These are phyloP conservation scores for Delichon dasypus DNA, from an alignment of 2,797 vertebrate genomes.

Conservation along the genomic window DNA sequence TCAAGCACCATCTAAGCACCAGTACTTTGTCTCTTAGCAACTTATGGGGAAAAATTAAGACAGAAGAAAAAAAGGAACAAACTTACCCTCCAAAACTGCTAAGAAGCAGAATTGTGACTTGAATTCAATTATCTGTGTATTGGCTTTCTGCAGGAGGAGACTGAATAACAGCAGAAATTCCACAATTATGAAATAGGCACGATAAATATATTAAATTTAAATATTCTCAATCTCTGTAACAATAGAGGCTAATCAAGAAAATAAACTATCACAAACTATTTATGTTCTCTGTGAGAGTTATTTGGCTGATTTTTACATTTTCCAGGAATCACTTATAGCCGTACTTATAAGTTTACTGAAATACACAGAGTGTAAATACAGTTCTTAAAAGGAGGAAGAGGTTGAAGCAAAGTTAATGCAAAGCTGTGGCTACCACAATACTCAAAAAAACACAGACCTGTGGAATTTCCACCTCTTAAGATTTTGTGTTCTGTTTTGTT, in stretches of 20 bases:
- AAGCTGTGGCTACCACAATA: background rate
- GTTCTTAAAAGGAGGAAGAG: background rate
- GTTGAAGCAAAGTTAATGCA: background rate
- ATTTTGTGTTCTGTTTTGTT: background rate
- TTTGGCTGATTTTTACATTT: background rate
- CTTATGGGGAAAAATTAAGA: too few relatives aligned
- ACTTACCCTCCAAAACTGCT: background rate
- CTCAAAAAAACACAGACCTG: background rate
- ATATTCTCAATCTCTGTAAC: background rate
- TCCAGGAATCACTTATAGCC: background rate
- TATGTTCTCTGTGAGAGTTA: background rate
- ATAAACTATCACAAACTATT: background rate
- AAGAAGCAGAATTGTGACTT: background rate
- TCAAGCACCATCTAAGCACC: too few relatives aligned
- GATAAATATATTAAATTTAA: background rate
- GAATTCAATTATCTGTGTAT: background rate
- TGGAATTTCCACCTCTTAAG: background rate
- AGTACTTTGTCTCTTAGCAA: too few relatives aligned
- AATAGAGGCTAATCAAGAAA: background rate
- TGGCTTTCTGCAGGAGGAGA: background rate
- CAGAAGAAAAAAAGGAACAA: too few relatives aligned
- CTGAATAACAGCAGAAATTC: background rate
- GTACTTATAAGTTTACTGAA: background rate
- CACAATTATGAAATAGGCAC: background rate
- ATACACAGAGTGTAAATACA: background rate